A percentile compares a stretch with the other conserved stretches of the same genome.
These are phyloP conservation scores for Piprites chloris DNA, from an alignment of 2,113 vertebrate genomes.

Conservation along the genomic window DNA sequence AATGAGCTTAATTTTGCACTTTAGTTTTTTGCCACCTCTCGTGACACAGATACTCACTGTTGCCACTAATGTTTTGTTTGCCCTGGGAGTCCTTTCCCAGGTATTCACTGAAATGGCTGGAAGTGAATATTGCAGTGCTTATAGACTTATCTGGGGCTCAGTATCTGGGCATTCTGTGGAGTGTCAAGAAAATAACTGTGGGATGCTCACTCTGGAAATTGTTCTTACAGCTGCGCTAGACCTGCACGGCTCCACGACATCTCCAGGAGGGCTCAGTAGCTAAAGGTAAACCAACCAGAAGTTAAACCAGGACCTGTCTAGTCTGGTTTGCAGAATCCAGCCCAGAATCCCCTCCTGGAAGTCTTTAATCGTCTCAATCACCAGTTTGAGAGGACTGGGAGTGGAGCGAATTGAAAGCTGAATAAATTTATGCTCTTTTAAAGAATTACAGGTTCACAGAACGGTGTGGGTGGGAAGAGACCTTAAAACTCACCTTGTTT, in stretches of 20 bases:
- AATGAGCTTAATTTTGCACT: constrained; percentile 50
- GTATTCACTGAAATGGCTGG: neutral
- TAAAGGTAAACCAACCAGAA: neutral
- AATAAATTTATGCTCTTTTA: rapidly evolving
- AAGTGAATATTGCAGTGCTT: neutral
- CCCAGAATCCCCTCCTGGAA: neutral
- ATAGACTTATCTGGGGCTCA: neutral
- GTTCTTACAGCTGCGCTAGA: neutral
- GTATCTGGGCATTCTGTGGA: neutral
- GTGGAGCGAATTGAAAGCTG: neutral
- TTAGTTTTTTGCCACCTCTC: constrained; percentile 37
- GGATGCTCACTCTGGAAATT: neutral
- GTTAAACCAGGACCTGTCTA: neutral
- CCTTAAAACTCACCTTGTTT: rapidly evolving
- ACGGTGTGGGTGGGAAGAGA: rapidly evolving
- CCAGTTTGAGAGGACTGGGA: neutral
- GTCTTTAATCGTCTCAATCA: neutral
- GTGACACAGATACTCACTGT: neutral
- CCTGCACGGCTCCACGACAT: neutral
- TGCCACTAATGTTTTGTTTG: constrained; percentile 16
- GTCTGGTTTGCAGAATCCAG: neutral
- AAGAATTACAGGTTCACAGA: neutral
- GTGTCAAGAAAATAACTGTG: neutral
- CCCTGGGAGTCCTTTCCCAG: constrained; percentile 38
- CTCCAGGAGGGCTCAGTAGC: neutral